Base-by-base conservation (phyloP, 2,113 vertebrate genomes). In the Poeciliopsis prolifica region DNA sequence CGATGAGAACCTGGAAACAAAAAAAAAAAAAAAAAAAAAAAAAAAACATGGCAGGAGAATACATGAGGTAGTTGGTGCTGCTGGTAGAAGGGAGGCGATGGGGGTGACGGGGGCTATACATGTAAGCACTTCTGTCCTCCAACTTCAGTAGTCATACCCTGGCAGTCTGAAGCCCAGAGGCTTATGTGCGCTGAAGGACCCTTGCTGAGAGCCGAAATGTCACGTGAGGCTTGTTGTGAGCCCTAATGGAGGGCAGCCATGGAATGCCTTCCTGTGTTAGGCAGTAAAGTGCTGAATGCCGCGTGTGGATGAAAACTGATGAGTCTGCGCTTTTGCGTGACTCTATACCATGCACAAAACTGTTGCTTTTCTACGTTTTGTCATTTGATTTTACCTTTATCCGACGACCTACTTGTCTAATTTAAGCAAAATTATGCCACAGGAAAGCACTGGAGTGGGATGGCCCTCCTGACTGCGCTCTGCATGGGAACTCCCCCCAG, bases 241-340 rank as follows among this genome's bases (percentile, higher is more conserved):
- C 85, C 14, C 84, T 93, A 93, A 92, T 92, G 89, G 86, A 80
- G 85, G 81, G 88, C 93, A 92, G 89, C 68, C 83, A 70, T 40
- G 63, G 91, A 90, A 90, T 79, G 82, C 37, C 79, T 89, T 90
- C 85, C 86, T 90, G 84, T 87, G 42, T 68, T 54, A 66, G 73
- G 80, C 58, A 80, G 74, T 86, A 78, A 82, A 87, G 67, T 70
- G 40, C 72, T 78, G 65, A 80, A 48, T 79, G 61, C n/a, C 5
- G 62, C 40, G 35, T 51, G 78, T 69, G 68, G 80, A 83, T 15
- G 77, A 78, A 68, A 69, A 79, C 31, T 75, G 78, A 85, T 78
- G 73, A 81, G 58, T 69, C 63, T 75, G 78, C 74, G 75, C 26
- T 66, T 63, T 33, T 74, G 33, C 48, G 22, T 71, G 35, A 60